Base-by-base conservation (phyloP, 2,113 vertebrate genomes). In the Xenopus laevis region DNA sequence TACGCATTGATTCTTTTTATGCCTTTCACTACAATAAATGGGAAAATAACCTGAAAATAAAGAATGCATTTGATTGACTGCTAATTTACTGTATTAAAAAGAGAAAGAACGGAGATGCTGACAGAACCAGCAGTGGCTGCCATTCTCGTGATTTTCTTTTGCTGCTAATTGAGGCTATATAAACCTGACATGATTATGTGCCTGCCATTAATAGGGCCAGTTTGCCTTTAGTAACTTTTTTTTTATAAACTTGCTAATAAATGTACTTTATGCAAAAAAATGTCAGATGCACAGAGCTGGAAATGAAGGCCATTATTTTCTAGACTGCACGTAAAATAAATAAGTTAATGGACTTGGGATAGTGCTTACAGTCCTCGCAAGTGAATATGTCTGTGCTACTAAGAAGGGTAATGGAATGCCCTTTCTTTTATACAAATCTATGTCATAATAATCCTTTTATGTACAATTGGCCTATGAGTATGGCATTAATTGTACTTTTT, bases 121-220 rank as follows among this genome's bases (percentile, higher is more conserved):
- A 63, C 21, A 62, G 58, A 71, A 62, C 21, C 58, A 18, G 45
- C 46, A 46, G 70, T 33, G 44, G n/a, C 62, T 71, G 70, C 11
- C 45, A 62, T 71, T 63, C 47, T 46, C 17, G 18, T 50, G 13
- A 23, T 63, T 50, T 53, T 20, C 59, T 23, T 71, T 33, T 6
- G 21, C 46, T 47, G 59, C 23, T 63, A 71, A 71, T 53, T 71
- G 70, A 45, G 11, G 7, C 55, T 55, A 52, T 30, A 70, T 58
- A 20, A 59, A 52, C n/a, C 60, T 52, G 45, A 62, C 30, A 27
- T 17, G 55, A 18, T 61, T 40, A 61, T 50, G 45, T 20, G 23
- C 15, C 45, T 71, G 59, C 44, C 21, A 52, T 63, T 63, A 71
- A 13, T 17, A 18, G 12, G 33, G 59, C 9, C 44, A n/a, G 20